phyloP scores from a whole-genome alignment of 2,888 invertebrate species.

The Metellina segmentata region DNA sequence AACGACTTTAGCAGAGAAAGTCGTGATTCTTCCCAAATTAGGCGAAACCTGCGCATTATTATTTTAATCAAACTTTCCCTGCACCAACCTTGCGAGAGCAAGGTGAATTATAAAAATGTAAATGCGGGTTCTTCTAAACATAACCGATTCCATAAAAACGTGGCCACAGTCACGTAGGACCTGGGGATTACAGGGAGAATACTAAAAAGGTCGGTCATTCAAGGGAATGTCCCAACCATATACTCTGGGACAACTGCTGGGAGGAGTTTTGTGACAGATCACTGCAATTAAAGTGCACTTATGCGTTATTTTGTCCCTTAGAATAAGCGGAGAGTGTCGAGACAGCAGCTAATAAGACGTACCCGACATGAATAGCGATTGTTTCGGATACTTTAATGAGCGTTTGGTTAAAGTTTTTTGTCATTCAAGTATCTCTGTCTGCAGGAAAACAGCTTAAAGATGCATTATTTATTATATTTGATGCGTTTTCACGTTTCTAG shows the following conservation, averaged over 20 bases:
- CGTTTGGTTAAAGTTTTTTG: not conserved
- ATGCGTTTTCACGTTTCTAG: too few species aligned
- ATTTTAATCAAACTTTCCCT: not conserved
- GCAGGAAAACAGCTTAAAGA: not conserved
- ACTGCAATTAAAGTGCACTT: conserved; percentile 12
- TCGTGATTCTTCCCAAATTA: not conserved
- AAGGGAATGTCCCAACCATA: too few species aligned
- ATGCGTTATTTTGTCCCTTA: not conserved
- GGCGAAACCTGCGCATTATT: not conserved
- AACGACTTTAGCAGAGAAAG: not conserved
- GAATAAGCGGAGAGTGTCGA: not conserved
- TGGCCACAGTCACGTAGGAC: not conserved
- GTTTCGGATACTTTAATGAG: not conserved
- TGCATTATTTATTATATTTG: too few species aligned
- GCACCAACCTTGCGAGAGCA: not conserved
- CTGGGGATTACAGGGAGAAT: not conserved
- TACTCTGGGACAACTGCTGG: not conserved
- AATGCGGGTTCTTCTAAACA: too few species aligned
- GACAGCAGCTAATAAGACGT: not conserved
- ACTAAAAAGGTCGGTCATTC: not conserved
- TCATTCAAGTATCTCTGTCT: not conserved
- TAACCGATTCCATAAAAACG: not conserved
- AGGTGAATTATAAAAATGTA: too few species aligned
- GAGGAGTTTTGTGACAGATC: conserved; percentile 1
- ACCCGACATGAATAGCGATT: not conserved